Percentiles rank a stretch among this genome's conserved stretches.
These are phyloP conservation scores for Sphaerophoria taeniata DNA, from an alignment of 2,888 invertebrate genomes.

Conservation along the genomic window DNA sequence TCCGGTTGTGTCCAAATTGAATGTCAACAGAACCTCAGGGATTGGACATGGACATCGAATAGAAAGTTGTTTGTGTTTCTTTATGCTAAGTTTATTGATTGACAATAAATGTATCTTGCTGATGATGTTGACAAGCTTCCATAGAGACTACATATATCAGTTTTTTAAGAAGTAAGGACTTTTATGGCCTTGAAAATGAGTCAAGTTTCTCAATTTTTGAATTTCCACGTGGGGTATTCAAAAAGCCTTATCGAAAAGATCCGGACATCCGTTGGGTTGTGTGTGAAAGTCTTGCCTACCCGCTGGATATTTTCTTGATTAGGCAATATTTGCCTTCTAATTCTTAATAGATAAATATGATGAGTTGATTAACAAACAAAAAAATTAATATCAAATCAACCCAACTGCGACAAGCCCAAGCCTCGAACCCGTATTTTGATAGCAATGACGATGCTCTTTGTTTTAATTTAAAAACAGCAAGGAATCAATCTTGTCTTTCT, in stretches of 20 bases:
- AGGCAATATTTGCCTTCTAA: not conserved
- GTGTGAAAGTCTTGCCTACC: too few relatives aligned
- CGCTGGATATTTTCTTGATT: not conserved
- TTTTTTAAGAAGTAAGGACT: too few relatives aligned
- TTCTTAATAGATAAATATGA: not conserved
- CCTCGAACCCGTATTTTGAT: conserved; percentile 50
- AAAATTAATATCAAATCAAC: not conserved
- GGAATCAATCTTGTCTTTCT: conserved; percentile 25
- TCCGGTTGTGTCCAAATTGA: conserved; percentile 33
- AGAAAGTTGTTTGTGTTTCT: too few relatives aligned
- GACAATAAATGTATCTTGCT: too few relatives aligned
- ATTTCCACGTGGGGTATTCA: too few relatives aligned
- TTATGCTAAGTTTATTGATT: too few relatives aligned
- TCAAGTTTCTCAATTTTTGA: too few relatives aligned
- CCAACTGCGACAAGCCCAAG: not conserved
- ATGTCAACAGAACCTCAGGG: conserved; percentile 35
- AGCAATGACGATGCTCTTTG: conserved; percentile 27
- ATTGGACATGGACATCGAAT: not conserved
- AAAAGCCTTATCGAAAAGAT: too few relatives aligned
- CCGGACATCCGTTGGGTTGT: too few relatives aligned
- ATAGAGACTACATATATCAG: too few relatives aligned
- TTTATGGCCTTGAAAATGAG: too few relatives aligned
- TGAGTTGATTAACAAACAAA: not conserved
- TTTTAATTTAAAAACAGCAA: conserved; percentile 49
- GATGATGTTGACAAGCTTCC: too few relatives aligned